Conservation (phyloP, 2,113 vertebrate genomes). For the Cairina moschata region DNA sequence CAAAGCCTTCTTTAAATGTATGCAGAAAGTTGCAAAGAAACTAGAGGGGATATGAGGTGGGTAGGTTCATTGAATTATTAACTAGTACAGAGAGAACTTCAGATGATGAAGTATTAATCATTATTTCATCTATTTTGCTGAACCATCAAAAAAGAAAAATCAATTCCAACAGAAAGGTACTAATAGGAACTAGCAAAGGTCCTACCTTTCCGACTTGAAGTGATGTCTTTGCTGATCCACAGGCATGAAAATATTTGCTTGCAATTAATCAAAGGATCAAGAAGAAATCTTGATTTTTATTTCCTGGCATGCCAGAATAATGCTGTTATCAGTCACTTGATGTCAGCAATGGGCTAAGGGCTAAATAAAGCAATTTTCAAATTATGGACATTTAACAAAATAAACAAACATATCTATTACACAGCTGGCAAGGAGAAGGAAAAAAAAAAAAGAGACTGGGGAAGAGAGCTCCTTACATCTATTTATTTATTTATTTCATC, state of each 20-base stretch:
- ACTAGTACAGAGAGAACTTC: slow-evolving; percentile 39
- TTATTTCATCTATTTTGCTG: slow-evolving; percentile 52
- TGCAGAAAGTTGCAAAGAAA: slow-evolving; percentile 38
- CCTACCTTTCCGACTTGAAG: not conserved
- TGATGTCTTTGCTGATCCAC: slow-evolving; percentile 22
- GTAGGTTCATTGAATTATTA: slow-evolving; percentile 48
- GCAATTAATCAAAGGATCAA: slow-evolving; percentile 68
- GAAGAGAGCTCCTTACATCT: slow-evolving; percentile 26
- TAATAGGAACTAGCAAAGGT: slow-evolving; percentile 40
- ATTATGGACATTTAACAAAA: slow-evolving; percentile 67
- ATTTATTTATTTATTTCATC: slow-evolving; percentile 72
- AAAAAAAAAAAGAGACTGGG: not conserved
- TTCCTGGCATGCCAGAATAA: slow-evolving; percentile 30
- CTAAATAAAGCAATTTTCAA: slow-evolving; percentile 71
- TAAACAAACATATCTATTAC: slow-evolving; percentile 54
- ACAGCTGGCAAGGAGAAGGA: not conserved
- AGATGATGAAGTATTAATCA: slow-evolving; percentile 71
- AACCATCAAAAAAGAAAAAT: slow-evolving; percentile 25
- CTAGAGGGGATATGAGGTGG: not conserved
- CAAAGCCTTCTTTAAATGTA: slow-evolving; percentile 53
- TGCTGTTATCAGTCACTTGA: slow-evolving; percentile 40
- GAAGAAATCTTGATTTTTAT: slow-evolving; percentile 42
- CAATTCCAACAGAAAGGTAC: slow-evolving; percentile 5
- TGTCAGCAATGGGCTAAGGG: slow-evolving; percentile 37
- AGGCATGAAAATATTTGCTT: slow-evolving; percentile 52